Conservation (phyloP, 2,888 invertebrate genomes). For the Hirtodrosophila confusa region DNA sequence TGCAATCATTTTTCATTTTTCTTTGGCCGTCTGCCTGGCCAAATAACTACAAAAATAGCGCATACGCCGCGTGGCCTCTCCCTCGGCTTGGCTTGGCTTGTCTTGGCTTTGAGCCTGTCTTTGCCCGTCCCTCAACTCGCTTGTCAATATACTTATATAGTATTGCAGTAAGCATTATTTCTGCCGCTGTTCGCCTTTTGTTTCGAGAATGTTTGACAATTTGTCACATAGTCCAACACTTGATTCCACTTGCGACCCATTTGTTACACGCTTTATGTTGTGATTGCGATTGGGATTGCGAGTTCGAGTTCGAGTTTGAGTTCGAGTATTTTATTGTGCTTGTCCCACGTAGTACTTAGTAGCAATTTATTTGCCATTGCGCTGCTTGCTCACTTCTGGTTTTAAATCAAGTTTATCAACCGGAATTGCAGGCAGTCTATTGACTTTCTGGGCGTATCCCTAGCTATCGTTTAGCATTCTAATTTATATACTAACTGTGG, state of each 20-base stretch:
- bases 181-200: slow-evolving; percentile 27
- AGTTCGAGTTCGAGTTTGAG: slow-evolving; percentile 16
- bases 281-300: slow-evolving; percentile 18
- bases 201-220: slow-evolving; percentile 72
- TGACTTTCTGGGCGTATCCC: slow-evolving; percentile 72
- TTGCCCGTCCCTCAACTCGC: slow-evolving; percentile 70
- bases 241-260: slow-evolving; percentile 59
- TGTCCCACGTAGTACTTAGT: slow-evolving; percentile 60
- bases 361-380: slow-evolving; percentile 65
- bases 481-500: slow-evolving; percentile 73
- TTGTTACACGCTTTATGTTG: slow-evolving; percentile 70
- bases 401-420: slow-evolving; percentile 80
- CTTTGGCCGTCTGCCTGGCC: slow-evolving; percentile 23
- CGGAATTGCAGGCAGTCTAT: slow-evolving; percentile 61
- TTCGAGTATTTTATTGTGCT: slow-evolving; percentile 40
- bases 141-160: slow-evolving; percentile 45
- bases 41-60: slow-evolving; percentile 34
- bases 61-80: slow-evolving; percentile 72
- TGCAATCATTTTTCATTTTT: no score
- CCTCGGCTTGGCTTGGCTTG: slow-evolving; percentile 43
- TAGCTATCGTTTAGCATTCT: slow-evolving; percentile 76
- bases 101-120: slow-evolving; percentile 53
- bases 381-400: slow-evolving; percentile 69
- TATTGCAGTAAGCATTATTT: slow-evolving; percentile 61
- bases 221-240: slow-evolving; percentile 60